A percentile compares a stretch with the other conserved stretches of the same genome.
phyloP scores from a whole-genome alignment of 2,113 vertebrate genomes.

The Mystacornis crossleyi region DNA sequence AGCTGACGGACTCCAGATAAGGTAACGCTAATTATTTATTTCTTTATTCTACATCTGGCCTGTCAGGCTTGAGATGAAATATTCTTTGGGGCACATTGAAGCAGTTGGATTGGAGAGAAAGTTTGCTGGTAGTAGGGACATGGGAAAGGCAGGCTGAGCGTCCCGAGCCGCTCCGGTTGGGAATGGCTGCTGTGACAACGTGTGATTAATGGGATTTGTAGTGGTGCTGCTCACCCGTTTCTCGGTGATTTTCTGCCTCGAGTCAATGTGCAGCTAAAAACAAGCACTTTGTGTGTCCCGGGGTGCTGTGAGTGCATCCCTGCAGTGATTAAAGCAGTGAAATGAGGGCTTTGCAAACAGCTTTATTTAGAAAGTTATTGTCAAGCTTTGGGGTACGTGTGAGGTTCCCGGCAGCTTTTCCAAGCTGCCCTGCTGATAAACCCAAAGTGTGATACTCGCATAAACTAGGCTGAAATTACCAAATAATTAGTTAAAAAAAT shows the following conservation, averaged over 20 bases:
- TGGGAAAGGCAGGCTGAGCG: rapidly evolving
- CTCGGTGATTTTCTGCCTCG: not conserved
- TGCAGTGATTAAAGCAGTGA: not conserved
- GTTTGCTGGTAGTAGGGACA: not conserved
- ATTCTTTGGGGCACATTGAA: not conserved
- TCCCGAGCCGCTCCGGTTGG: rapidly evolving
- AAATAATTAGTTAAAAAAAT: not conserved
- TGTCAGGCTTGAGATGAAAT: not conserved
- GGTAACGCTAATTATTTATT: slow-evolving; percentile 1
- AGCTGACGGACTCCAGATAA: slow-evolving; percentile 37
- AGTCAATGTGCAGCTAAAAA: rapidly evolving
- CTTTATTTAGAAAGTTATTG: not conserved
- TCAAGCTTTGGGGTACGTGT: rapidly evolving
- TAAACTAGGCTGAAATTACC: not conserved
- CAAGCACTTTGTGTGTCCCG: rapidly evolving
- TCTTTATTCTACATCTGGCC: slow-evolving; percentile 13
- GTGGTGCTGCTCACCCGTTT: not conserved
- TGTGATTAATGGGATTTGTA: not conserved
- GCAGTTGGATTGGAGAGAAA: not conserved
- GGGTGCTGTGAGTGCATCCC: not conserved
- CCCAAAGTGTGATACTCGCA: rapidly evolving
- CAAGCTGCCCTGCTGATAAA: rapidly evolving
- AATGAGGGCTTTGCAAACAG: not conserved
- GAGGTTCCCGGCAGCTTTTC: not conserved
- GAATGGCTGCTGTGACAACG: not conserved